These are phyloP conservation scores for Aplysina aerophoba DNA, from an alignment of 37 sponge, comb jelly and placozoan genomes.

Conservation along the genomic window DNA sequence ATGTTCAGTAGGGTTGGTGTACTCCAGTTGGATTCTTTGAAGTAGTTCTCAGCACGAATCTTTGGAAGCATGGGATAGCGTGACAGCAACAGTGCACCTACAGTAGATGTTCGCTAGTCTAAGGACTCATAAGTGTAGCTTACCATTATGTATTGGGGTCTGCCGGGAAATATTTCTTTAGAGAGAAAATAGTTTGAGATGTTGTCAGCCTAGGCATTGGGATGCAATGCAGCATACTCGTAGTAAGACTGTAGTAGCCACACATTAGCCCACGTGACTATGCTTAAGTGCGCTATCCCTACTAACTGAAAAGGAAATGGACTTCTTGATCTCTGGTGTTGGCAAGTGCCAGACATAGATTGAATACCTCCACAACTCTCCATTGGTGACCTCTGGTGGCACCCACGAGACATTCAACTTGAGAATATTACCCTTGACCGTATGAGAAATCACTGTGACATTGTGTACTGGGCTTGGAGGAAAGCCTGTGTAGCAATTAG, in stretches of 20 bases:
- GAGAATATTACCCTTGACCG: not conserved
- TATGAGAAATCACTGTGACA: not conserved
- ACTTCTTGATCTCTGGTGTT: not conserved
- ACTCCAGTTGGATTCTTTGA: slow-evolving; percentile 33
- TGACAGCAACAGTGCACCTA: too few species aligned
- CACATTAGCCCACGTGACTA: too few species aligned
- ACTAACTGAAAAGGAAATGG: too few species aligned
- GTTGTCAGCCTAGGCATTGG: not conserved
- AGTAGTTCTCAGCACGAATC: slow-evolving; percentile 18
- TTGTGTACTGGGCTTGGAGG: slow-evolving; percentile 18
- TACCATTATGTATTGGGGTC: slow-evolving; percentile 18
- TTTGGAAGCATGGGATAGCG: not conserved
- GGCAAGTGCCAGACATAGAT: slow-evolving; percentile 3
- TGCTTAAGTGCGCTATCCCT: too few species aligned
- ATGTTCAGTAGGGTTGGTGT: not conserved
- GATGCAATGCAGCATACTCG: too few species aligned
- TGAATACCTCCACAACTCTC: not conserved
- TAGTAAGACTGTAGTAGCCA: too few species aligned
- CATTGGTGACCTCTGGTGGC: slow-evolving; percentile 1
- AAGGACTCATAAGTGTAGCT: not conserved
- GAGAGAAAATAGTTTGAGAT: not conserved
- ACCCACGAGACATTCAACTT: slow-evolving; percentile 8
- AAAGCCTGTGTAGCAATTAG: not conserved
- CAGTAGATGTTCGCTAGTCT: too few species aligned
- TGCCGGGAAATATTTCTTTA: slow-evolving; percentile 19